Base-by-base conservation (phyloP, 2,888 invertebrate species). In the Melinaea menophilus region DNA sequence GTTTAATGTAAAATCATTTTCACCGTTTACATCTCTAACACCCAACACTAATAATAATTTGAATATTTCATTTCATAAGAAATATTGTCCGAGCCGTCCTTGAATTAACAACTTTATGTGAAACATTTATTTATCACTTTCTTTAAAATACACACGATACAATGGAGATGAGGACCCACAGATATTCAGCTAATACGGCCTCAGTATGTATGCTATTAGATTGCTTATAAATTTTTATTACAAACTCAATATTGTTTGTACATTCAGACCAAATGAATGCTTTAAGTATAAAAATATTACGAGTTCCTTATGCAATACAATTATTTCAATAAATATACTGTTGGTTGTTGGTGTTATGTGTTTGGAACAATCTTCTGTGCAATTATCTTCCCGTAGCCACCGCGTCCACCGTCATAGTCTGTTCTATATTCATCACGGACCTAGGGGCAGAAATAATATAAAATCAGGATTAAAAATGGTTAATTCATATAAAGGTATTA, bases 381-480 rank as follows among this genome's bases (percentile, higher is more conserved):
- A 71, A 98, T 94, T 67, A 98, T 94, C 90, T 98, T 98, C 41
- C 99, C 99, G 87, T 98, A 99, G 22, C 99, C 99, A 58, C 99
- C 99, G 82, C 99, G 92, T 0, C 99, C 99, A 46, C 96, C 94
- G 84, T 99, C 99, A 87, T 95, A 99, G 81, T 99, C 99, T 69
- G 97, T 98, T 80, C 99, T 93, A 81, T 99, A 99, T 90, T 99
- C 99, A 81, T 99, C 99, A 75, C 99, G 93, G 3, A 99, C 97
- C 96, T 97, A 31, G 2, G 11, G 11, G n/a, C 9, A 51, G 31
- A n/a, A 51, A 46, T 22, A 22, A 22, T 22, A 22, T 22, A 22
- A 22, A 41, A 41, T 1, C 3, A 5, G 9, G 9, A 41, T 9
- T 41, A 9, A 41, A 9, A 41, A 41, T 41, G 2, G 3, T 5